These are phyloP conservation scores for Torymus aiolomorphi DNA, from an alignment of 2,888 invertebrate species.

Conservation along the genomic window DNA sequence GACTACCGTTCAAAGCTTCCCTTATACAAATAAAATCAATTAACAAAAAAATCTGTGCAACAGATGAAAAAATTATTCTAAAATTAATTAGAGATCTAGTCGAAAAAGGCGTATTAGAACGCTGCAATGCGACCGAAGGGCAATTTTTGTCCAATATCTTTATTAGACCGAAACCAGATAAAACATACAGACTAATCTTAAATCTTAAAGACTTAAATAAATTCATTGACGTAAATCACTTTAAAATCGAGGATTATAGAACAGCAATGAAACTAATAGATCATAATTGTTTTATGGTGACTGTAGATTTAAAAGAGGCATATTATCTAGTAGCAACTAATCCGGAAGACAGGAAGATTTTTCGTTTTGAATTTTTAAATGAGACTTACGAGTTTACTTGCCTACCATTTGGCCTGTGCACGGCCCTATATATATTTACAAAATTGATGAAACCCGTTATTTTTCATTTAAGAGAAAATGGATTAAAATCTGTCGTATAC, in stretches of 20 bases:
- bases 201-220: constrained; percentile 55
- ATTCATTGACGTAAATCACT: constrained; percentile 47
- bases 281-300: constrained; percentile 46
- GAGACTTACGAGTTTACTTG: constrained; percentile 50
- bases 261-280: constrained; percentile 35
- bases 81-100: constrained; percentile 15
- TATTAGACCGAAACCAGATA: constrained; percentile 46
- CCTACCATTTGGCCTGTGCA: constrained; percentile 32
- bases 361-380: constrained; percentile 49
- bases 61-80: not conserved
- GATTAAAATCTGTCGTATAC: not conserved
- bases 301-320: constrained; percentile 54
- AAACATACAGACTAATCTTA: constrained; percentile 48
- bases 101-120: constrained; percentile 45
- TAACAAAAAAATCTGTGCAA: not conserved
- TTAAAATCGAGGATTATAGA: constrained; percentile 55
- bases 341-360: constrained; percentile 35
- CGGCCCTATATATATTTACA: constrained; percentile 12
- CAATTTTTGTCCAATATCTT: constrained; percentile 55
- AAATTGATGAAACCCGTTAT: constrained; percentile 15
- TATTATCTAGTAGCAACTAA: constrained; percentile 49
- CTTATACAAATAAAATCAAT: constrained; percentile 18
- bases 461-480: not conserved
- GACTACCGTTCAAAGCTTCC: constrained; percentile 40
- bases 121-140: constrained; percentile 23